Percentiles rank a stretch among this genome's conserved stretches.
phyloP scores from a whole-genome alignment of 2,888 invertebrate species.

The Epinotia brunnichana region DNA sequence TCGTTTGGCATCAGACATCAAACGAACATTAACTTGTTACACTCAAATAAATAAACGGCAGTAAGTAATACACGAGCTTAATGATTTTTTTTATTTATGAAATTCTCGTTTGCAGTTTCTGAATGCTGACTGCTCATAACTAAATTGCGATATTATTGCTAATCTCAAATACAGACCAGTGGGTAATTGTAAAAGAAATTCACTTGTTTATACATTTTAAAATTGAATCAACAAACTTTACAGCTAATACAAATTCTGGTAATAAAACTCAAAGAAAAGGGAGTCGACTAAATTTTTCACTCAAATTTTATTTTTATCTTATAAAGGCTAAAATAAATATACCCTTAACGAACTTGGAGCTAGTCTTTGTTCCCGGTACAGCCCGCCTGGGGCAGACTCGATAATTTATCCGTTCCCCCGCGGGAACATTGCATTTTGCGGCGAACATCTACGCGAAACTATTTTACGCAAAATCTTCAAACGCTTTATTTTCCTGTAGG shows the following conservation, averaged over 20 bases:
- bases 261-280: not conserved
- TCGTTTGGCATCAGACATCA: too few species aligned
- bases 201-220: not conserved
- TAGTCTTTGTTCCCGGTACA: constrained; percentile 19
- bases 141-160: too few species aligned
- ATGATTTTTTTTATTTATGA: too few species aligned
- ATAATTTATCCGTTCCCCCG: constrained; percentile 34
- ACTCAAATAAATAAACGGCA: not conserved
- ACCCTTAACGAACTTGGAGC: constrained; percentile 23
- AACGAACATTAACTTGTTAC: too few species aligned
- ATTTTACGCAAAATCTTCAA: constrained; percentile 17
- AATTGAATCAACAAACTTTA: not conserved
- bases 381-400: constrained; percentile 23
- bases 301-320: not conserved
- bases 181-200: too few species aligned
- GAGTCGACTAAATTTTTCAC: not conserved
- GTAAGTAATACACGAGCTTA: not conserved
- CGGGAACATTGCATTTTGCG: constrained; percentile 32
- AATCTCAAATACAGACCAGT: too few species aligned
- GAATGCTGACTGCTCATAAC: too few species aligned
- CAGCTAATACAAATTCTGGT: not conserved
- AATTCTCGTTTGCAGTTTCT: too few species aligned
- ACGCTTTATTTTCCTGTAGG: not conserved
- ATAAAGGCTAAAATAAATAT: constrained; percentile 25
- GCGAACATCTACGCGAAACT: constrained; percentile 14